Conservation (phyloP, 2,888 invertebrate genomes). For the Hedya salicella region DNA sequence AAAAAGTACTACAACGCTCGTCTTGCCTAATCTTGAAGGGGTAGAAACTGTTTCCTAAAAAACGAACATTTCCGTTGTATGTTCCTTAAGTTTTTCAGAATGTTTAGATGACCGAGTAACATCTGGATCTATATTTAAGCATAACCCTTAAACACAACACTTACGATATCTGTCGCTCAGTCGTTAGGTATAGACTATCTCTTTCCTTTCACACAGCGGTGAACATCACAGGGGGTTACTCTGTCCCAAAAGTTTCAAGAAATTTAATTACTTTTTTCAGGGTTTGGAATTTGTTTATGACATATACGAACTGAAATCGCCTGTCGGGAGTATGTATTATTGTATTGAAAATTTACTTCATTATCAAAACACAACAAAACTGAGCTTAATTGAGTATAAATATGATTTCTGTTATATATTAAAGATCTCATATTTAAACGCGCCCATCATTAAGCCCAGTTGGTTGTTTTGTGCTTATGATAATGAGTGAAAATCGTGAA, state of each 20-base stretch:
- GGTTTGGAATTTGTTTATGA: constrained; percentile 9
- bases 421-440: too few species aligned
- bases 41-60: background rate
- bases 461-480: too few species aligned
- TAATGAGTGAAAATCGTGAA: too few species aligned
- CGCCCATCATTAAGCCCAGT: too few species aligned
- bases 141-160: constrained; percentile 31
- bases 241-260: constrained; percentile 22
- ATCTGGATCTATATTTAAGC: constrained; percentile 34
- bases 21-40: background rate
- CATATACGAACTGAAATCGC: too few species aligned
- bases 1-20: too few species aligned
- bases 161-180: constrained; percentile 11
- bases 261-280: constrained; percentile 31
- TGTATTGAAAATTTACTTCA: too few species aligned
- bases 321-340: too few species aligned
- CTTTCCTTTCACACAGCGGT: constrained; percentile 32
- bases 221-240: constrained; percentile 26
- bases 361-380: too few species aligned
- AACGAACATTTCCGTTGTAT: background rate
- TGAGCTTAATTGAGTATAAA: too few species aligned
- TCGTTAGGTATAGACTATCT: constrained; percentile 17
- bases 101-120: constrained; percentile 27
- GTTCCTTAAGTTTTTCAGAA: background rate
- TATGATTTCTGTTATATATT: too few species aligned